phyloP scores from a whole-genome alignment of 2,888 invertebrate species.

The Junonia oenone region DNA sequence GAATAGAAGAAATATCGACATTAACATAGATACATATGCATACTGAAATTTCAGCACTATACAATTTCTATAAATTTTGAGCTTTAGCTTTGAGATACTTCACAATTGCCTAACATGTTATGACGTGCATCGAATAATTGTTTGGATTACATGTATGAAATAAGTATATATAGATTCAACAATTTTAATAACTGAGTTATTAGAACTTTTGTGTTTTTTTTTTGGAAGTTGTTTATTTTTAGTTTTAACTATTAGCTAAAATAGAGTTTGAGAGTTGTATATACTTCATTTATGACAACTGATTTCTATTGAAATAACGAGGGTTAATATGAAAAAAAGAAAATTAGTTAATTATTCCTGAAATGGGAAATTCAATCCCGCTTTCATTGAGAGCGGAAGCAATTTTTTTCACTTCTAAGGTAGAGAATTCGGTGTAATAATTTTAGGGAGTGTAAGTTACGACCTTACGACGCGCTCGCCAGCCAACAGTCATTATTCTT shows the following conservation, averaged over 20 bases:
- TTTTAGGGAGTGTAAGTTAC: conserved; percentile 14
- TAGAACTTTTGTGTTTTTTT: no score
- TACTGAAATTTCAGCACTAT: neutral
- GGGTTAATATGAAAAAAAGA: no score
- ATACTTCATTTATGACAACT: no score
- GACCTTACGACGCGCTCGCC: conserved; percentile 35
- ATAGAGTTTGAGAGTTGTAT: no score
- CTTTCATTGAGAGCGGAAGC: no score
- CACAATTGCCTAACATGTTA: neutral
- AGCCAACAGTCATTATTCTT: conserved; percentile 60
- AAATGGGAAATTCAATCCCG: no score
- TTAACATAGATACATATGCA: neutral
- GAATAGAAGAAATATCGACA: neutral
- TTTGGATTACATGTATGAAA: neutral
- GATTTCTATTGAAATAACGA: no score
- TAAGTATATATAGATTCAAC: no score
- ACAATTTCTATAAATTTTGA: neutral
- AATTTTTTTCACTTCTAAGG: conserved; percentile 8
- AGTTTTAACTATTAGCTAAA: no score
- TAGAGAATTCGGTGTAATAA: conserved; percentile 12
- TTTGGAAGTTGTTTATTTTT: no score
- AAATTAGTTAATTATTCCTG: no score
- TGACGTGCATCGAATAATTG: neutral
- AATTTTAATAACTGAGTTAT: no score
- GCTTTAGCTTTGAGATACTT: neutral